Conservation (phyloP, 2,113 vertebrate species). For the Orcinus orca region DNA sequence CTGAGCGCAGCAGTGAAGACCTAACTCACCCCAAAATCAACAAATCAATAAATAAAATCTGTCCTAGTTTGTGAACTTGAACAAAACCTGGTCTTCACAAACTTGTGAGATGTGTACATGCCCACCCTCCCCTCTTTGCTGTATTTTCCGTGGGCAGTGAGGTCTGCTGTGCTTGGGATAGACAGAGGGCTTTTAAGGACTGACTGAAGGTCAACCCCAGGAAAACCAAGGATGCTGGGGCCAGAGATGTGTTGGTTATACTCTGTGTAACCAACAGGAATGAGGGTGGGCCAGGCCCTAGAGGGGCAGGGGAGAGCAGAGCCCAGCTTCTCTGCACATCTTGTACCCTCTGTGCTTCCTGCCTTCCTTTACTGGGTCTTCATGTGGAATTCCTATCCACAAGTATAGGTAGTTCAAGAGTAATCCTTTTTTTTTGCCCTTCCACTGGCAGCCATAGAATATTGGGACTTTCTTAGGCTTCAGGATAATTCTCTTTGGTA, state of each 20-base stretch:
- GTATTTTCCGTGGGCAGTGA: background rate
- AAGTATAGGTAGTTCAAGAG: background rate
- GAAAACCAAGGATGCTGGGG: background rate
- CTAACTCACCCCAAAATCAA: too few relatives aligned
- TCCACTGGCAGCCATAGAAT: background rate
- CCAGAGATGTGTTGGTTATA: background rate
- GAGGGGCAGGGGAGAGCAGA: background rate
- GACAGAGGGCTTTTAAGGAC: background rate
- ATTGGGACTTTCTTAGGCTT: background rate
- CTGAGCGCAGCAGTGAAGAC: too few relatives aligned
- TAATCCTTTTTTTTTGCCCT: background rate
- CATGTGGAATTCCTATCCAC: background rate
- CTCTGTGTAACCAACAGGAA: background rate
- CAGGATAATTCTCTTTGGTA: background rate
- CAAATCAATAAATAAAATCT: background rate
- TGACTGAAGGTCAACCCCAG: background rate
- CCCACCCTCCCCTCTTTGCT: background rate
- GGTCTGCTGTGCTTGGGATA: background rate
- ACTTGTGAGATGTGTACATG: background rate
- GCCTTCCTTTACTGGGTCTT: background rate
- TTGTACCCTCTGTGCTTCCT: background rate
- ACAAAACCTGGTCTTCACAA: background rate
- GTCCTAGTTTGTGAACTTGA: background rate
- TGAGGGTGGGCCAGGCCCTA: background rate
- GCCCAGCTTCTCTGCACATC: background rate